Conservation (phyloP, 2,113 vertebrate species). For the Nothocercus nigrocapillus region DNA sequence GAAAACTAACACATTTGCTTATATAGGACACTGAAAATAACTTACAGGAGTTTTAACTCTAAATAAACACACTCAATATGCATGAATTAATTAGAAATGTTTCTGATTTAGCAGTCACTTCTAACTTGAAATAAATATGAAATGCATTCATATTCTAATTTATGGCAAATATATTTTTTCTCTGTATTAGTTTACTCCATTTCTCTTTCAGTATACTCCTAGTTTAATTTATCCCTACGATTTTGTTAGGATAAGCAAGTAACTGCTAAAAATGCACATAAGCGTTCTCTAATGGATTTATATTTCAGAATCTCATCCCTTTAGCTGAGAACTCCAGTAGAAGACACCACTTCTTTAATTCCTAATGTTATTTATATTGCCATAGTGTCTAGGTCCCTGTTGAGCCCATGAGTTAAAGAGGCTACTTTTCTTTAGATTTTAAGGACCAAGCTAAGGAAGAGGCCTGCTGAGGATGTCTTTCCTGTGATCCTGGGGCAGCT, state of each 20-base stretch:
- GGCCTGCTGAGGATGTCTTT: not conserved
- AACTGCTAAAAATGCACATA: not conserved
- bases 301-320: not conserved
- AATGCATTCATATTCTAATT: not conserved
- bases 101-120: not conserved
- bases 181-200: not conserved
- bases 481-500: not conserved
- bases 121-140: constrained; percentile 2
- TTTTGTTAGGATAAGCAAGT: not conserved
- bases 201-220: not conserved
- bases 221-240: not conserved
- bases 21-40: not conserved
- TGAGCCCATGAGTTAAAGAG: not conserved
- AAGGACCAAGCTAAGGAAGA: not conserved
- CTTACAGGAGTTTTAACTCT: not conserved
- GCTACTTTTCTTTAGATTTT: not conserved
- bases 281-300: not conserved
- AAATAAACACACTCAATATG: not conserved
- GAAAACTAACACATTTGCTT: not conserved
- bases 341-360: not conserved
- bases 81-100: not conserved
- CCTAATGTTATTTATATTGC: not conserved
- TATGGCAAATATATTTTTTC: not conserved
- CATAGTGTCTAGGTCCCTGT: not conserved
- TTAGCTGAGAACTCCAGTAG: not conserved